Evolutionary conservation across 1,140 invertebrate species (phyloP).

Genomic region (Trichonephila inaurata): DNA sequence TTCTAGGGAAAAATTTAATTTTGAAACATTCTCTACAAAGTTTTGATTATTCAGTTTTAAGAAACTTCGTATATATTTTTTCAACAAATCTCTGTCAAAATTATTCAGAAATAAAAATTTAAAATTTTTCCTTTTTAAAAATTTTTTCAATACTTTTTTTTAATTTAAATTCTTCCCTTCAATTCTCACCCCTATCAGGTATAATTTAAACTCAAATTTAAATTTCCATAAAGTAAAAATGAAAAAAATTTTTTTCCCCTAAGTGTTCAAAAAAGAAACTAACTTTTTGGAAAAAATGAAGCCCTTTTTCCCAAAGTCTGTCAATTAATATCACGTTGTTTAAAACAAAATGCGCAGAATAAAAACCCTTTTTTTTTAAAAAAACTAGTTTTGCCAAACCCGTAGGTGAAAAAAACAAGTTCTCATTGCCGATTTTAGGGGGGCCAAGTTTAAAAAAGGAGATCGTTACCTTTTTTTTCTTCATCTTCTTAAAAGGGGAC

Average conservation of each 20-base stretch:
- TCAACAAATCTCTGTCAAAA: no score
- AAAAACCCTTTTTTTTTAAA: constrained; percentile 40
- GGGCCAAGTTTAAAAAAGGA: constrained; percentile 75
- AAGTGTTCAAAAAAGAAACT: neutral
- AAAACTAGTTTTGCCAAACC: constrained; percentile 54
- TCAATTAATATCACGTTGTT: constrained; percentile 5
- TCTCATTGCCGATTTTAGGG: constrained; percentile 73
- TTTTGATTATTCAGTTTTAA: no score
- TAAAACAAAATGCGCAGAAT: constrained; percentile 50
- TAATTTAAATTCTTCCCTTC: no score
- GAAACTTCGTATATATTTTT: no score
- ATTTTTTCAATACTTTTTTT: no score
- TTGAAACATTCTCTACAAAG: no score
- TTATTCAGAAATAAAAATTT: no score
- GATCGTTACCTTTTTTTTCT: constrained; percentile 75
- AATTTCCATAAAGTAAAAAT: neutral
- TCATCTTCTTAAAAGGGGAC: constrained; percentile 74
- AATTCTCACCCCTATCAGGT: no score
- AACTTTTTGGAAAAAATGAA: neutral
- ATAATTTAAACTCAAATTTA: neutral
- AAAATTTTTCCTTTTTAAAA: no score
- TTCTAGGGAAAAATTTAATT: no score
- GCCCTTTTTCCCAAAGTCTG: neutral
- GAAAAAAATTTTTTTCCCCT: neutral
- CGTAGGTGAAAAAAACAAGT: constrained; percentile 54